Conservation (phyloP, 1,140 invertebrate genomes). For the Pissodes strobi region DNA sequence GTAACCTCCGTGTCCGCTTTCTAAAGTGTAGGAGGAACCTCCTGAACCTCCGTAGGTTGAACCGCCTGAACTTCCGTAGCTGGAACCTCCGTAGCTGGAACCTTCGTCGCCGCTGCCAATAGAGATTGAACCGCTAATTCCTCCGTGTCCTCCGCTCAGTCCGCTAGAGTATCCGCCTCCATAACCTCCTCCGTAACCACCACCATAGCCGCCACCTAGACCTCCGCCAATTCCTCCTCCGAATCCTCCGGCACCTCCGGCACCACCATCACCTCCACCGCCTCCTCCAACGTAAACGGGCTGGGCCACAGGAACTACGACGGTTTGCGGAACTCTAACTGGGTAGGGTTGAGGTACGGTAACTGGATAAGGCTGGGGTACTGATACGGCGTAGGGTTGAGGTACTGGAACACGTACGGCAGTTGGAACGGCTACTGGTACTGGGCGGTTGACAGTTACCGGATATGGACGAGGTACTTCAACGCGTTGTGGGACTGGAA, state of each 20-base stretch:
- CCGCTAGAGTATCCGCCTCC: slow-evolving; percentile 28
- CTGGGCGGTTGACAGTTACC: slow-evolving; percentile 43
- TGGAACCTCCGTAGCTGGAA: not conserved
- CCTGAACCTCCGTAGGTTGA: not conserved
- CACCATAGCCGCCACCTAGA: slow-evolving; percentile 32
- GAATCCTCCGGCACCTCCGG: slow-evolving; percentile 16
- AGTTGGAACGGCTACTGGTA: slow-evolving; percentile 43
- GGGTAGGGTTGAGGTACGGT: slow-evolving; percentile 45
- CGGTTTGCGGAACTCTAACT: slow-evolving; percentile 49
- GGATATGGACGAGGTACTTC: slow-evolving; percentile 42
- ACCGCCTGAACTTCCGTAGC: no score
- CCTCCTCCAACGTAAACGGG: slow-evolving; percentile 45
- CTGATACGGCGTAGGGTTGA: slow-evolving; percentile 45
- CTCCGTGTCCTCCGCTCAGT: slow-evolving; percentile 13
- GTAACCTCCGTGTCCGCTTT: not conserved
- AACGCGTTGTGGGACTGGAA: slow-evolving; percentile 51
- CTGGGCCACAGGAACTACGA: slow-evolving; percentile 49
- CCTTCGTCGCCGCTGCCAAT: slow-evolving; percentile 9
- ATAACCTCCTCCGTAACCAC: slow-evolving; percentile 33
- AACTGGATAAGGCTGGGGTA: slow-evolving; percentile 46
- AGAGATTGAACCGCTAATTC: slow-evolving; percentile 12
- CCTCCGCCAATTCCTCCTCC: slow-evolving; percentile 35
- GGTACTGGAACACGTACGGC: slow-evolving; percentile 46
- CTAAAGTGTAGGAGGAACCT: not conserved
- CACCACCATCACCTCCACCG: slow-evolving; percentile 37